Evolutionary conservation across 2,113 vertebrate species (phyloP), one percentile per base, ranked within the genome.

Genomic region (Entomyzon cyanotis): DNA sequence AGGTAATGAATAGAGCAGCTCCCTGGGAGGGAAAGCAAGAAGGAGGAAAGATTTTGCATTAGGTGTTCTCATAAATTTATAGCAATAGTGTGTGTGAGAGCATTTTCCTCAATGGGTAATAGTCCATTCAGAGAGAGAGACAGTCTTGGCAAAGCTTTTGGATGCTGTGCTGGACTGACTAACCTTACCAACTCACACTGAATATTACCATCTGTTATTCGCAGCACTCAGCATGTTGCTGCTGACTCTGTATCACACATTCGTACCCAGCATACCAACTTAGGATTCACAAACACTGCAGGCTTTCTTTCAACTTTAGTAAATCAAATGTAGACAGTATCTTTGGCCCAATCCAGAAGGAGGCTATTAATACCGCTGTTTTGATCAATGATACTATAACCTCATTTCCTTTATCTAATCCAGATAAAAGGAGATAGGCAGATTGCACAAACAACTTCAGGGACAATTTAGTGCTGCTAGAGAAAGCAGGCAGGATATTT

Each of bases 231-330:
- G 31, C 21, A 4, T 10, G 22, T 27, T 73, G 47, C 52, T 84
- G 23, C 47, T 94, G 42, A n/a, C 13, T 60, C 17, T 55, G 17
- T 52, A 68, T 53, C 31, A 65, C 25, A 69, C 28, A 31, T 52
- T 65, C 0, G 0, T 68, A 69, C 22, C 25, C 49, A 58, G 28
- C 8, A 24, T 33, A 53, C 10, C 47, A 25, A 56, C 10, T 22
- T 12, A 8, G 27, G 33, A 30, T 56, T 89, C 73, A 42, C 30
- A 71, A 79, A 49, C 15, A 46, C 39, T 44, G 8, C 13, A 65
- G 27, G 42, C 24, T 82, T 87, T 88, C 52, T 67, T 42, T 62
- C 33, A 50, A 14, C 25, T 83, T 80, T 5, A 71, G 30, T n/a
- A 52, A 37, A 42, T 73, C 68, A 76, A 60, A 80, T 18, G 7